phyloP scores from a whole-genome alignment of 2,113 vertebrate genomes.

The Indicator indicator region DNA sequence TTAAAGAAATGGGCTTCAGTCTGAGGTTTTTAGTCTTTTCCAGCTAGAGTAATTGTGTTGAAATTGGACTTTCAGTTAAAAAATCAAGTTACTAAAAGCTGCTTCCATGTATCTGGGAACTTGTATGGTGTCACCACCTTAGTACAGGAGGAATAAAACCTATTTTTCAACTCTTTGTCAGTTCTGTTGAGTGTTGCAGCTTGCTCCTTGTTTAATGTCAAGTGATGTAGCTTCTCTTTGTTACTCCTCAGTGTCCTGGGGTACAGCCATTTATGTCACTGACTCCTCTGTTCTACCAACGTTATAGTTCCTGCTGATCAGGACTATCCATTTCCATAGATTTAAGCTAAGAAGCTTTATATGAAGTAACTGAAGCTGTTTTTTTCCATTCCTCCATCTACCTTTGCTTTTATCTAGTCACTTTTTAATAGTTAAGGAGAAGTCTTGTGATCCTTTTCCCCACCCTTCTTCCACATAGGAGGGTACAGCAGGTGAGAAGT shows the following conservation, averaged over 20 bases:
- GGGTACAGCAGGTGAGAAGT: neutral
- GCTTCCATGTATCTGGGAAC: neutral
- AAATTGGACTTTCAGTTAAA: neutral
- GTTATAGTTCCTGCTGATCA: neutral
- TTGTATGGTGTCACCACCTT: neutral
- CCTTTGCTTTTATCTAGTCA: neutral
- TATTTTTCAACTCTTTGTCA: slow-evolving; percentile 46
- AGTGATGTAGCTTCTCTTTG: neutral
- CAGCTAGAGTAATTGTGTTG: neutral
- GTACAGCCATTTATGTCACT: neutral
- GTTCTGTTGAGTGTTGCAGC: neutral
- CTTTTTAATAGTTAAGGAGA: neutral
- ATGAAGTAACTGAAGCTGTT: neutral
- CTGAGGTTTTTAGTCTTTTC: neutral
- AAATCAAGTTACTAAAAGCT: neutral
- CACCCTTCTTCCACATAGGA: neutral
- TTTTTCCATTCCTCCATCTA: neutral
- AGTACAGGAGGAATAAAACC: slow-evolving; percentile 49
- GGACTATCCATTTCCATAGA: neutral
- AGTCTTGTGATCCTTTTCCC: neutral
- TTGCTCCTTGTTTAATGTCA: neutral
- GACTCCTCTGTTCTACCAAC: neutral
- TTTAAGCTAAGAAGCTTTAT: neutral
- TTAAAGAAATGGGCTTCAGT: neutral
- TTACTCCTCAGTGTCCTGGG: neutral